phyloP scores from a whole-genome alignment of 1,140 invertebrate genomes.

The Zaprionus inermis region DNA sequence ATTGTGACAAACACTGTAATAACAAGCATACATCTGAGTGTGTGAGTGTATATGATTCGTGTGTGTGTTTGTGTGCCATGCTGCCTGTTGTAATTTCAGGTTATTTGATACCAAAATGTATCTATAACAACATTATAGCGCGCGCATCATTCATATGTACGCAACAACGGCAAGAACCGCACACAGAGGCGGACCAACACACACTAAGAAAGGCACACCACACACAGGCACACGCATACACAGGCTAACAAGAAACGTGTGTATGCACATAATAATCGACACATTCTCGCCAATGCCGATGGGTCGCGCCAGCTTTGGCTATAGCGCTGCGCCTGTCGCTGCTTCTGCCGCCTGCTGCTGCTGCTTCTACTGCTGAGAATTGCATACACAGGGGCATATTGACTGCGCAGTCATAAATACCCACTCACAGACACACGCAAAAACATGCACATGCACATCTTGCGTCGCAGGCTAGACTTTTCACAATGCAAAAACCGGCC shows the following conservation, averaged over 20 bases:
- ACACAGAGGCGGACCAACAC: constrained; percentile 47
- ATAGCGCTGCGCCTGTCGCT: constrained; percentile 7
- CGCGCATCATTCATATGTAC: constrained; percentile 70
- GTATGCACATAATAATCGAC: constrained; percentile 82
- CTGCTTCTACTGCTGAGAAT: constrained; percentile 30
- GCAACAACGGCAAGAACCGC: constrained; percentile 37
- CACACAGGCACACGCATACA: constrained; percentile 36
- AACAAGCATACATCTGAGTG: constrained; percentile 16
- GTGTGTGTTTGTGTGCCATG: constrained; percentile 50
- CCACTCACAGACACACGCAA: constrained; percentile 53
- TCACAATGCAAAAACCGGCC: constrained; percentile 56
- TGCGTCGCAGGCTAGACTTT: constrained; percentile 45
- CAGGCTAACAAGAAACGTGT: constrained; percentile 59
- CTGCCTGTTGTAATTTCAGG: constrained; percentile 79
- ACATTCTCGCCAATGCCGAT: constrained; percentile 60
- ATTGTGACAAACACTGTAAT: constrained; percentile 71
- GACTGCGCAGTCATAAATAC: constrained; percentile 77
- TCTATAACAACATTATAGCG: constrained; percentile 81
- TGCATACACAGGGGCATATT: constrained; percentile 57
- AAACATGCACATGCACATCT: constrained; percentile 34
- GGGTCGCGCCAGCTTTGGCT: constrained; percentile 45
- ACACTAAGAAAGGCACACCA: constrained; percentile 27
- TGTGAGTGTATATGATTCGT: constrained; percentile 14
- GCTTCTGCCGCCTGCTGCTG: neutral
- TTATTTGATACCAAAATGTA: constrained; percentile 83